Base-by-base conservation (phyloP, 1,140 invertebrate genomes). In the Lepidurus packardi region DNA sequence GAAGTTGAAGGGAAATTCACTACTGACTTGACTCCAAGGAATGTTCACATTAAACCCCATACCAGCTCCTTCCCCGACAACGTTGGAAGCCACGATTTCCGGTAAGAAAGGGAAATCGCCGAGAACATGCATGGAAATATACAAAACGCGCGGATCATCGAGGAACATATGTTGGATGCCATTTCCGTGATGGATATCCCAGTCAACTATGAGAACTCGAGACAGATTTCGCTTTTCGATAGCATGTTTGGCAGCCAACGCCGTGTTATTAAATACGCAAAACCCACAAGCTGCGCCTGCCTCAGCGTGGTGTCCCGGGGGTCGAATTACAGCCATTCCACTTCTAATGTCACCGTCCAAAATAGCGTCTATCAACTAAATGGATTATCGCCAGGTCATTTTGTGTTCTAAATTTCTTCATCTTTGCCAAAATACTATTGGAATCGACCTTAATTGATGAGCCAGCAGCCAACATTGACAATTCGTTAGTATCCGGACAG, bases 151-250 rank as follows among this genome's bases (percentile, higher is more conserved):
- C 6, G 89, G 87, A 82, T 92, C 89, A 21, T 89, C 83, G 81
- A 93, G 89, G 81, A 95, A 94, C 34, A 93, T 90, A 75, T 90
- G 87, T 83, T 96, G 93, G 1, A 91, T 94, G 8, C 94, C 94
- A 85, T 97, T 94, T 9, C 96, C 96, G 84, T 97, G 95, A 84
- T 98, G 96, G 7, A 98, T 90, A 85, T 98, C 96, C 93, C 95
- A 98, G 86, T 98, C 96, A 1, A 98, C 82, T 76, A 98, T 92
- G 16, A 98, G 83, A 24, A 98, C 88, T 76, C 92, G 91, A 80
- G 78, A 82, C 11, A 91, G 81, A 0, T 87, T 86, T 82, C 90
- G 88, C 73, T 85, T 85, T 16, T 88, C 83, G 7, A 90, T 83
- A 2, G 93, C 92, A 86, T 94, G 91, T 83, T 88, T 89, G 11